Evolutionary conservation across 37 sponge, comb jelly and placozoan genomes (phyloP).

Genomic region (Lycopodina hypogea): DNA sequence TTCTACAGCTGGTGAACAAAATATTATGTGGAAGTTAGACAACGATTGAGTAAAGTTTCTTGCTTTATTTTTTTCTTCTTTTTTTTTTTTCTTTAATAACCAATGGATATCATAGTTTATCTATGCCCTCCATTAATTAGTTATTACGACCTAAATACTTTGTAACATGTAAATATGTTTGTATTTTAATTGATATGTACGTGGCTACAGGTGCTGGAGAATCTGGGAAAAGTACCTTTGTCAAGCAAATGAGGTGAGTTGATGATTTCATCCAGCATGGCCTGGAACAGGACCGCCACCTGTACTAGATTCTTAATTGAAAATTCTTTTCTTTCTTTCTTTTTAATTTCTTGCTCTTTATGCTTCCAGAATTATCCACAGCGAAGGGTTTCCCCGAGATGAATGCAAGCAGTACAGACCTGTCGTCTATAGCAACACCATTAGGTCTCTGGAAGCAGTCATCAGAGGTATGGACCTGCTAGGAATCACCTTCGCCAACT

Average conservation of each 20-base stretch:
- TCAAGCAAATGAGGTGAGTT: constrained; percentile 84
- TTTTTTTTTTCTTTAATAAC: no score
- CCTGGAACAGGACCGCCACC: no score
- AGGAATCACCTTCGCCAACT: constrained; percentile 67
- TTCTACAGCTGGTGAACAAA: no score
- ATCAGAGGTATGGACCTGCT: constrained; percentile 88
- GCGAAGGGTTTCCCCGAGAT: constrained; percentile 80
- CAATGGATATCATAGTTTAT: no score
- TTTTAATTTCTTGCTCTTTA: not conserved
- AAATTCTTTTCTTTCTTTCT: constrained; percentile 16
- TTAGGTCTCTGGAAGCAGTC: constrained; percentile 84
- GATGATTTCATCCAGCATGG: not conserved
- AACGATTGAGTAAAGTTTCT: no score
- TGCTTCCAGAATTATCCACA: constrained; percentile 79
- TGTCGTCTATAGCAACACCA: constrained; percentile 92
- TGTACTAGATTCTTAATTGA: not conserved
- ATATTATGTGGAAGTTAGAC: no score
- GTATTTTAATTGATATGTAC: no score
- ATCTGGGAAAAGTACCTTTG: constrained; percentile 87
- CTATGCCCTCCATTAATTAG: no score
- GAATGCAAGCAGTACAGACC: constrained; percentile 86
- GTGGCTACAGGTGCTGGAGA: constrained; percentile 94
- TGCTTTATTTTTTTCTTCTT: no score
- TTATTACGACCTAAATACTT: no score
- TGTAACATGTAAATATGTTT: no score